Percentiles rank a stretch among this genome's conserved stretches.
Evolutionary conservation across 2,113 vertebrate genomes (phyloP).

Genomic region (Sinocyclocheilus rhinocerous): DNA sequence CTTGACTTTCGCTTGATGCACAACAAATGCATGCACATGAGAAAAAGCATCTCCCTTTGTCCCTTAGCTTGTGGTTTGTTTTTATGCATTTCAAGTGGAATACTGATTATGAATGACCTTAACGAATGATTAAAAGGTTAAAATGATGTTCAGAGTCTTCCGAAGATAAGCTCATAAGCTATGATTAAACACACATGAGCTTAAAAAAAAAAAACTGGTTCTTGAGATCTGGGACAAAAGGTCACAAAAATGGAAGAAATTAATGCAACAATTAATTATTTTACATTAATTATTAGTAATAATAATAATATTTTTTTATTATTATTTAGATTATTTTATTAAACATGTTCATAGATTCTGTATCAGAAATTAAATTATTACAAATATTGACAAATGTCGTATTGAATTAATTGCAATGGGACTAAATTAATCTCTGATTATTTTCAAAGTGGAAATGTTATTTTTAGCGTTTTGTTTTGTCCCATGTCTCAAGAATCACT

Average conservation of each 20-base stretch:
- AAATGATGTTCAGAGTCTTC: neutral
- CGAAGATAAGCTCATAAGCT: constrained; percentile 1
- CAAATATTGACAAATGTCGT: too few relatives aligned
- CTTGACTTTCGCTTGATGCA: neutral
- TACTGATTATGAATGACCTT: neutral
- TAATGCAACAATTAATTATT: neutral
- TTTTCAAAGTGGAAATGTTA: neutral
- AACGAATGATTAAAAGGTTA: neutral
- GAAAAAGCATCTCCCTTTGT: neutral
- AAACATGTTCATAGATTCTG: too few relatives aligned
- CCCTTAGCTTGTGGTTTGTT: too few relatives aligned
- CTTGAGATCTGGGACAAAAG: neutral
- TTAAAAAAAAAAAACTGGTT: neutral
- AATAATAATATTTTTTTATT: too few relatives aligned
- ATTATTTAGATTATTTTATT: neutral
- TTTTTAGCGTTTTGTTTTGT: neutral
- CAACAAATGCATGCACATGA: neutral
- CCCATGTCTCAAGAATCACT: neutral
- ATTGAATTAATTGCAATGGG: too few relatives aligned
- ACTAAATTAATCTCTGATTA: neutral
- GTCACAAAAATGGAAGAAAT: neutral
- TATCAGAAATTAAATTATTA: too few relatives aligned
- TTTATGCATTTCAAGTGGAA: neutral
- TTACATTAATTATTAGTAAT: neutral
- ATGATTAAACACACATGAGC: constrained; percentile 22